A percentile compares a stretch with the other conserved stretches of the same genome.
These are phyloP conservation scores for Esox masquinongy DNA, from an alignment of 2,797 vertebrate genomes.

Conservation along the genomic window DNA sequence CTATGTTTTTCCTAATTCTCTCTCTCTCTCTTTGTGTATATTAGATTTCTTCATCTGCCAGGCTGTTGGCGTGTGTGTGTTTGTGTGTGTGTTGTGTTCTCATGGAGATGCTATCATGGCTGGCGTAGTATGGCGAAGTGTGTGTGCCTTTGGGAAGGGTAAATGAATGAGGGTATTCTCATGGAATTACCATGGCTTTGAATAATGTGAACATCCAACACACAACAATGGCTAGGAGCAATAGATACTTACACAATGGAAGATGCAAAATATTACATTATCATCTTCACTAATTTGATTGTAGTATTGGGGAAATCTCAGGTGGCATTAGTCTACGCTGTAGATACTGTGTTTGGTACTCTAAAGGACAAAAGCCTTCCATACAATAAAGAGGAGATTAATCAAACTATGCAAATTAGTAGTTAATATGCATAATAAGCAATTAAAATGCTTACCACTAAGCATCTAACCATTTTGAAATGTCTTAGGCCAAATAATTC, in stretches of 20 bases:
- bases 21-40: conserved; percentile 58
- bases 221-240: conserved; percentile 33
- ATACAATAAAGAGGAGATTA: neutral
- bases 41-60: conserved; percentile 63
- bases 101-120: conserved; percentile 40
- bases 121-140: conserved; percentile 42
- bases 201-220: conserved; percentile 11
- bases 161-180: conserved; percentile 36
- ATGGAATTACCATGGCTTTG: conserved; percentile 21
- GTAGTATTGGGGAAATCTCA: conserved; percentile 5
- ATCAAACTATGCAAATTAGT: neutral
- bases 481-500: neutral
- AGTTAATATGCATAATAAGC: neutral
- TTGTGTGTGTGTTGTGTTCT: neutral
- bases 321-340: neutral
- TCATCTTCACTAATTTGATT: neutral
- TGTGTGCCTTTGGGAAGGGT: conserved; percentile 35
- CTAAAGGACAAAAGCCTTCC: neutral
- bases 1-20: conserved; percentile 32
- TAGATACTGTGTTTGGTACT: neutral
- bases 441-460: neutral
- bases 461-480: neutral
- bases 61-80: conserved; percentile 42
- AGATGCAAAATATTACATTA: conserved; percentile 18
- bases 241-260: conserved; percentile 9